phyloP scores from a whole-genome alignment of 2,888 invertebrate genomes.

The Onthophagus sagittarius region DNA sequence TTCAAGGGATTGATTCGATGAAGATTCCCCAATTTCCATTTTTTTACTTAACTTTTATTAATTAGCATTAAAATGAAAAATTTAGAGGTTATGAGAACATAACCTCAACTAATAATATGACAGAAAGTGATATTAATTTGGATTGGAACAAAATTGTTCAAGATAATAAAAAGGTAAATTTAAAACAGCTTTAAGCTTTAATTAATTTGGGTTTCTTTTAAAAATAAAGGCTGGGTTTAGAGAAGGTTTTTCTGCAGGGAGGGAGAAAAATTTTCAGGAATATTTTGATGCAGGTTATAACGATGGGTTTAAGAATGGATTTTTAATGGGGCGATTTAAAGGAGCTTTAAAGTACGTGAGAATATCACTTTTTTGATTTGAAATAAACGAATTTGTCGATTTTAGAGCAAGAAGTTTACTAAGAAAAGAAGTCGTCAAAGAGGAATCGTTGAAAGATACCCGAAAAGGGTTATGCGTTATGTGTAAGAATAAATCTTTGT shows the following conservation, averaged over 20 bases:
- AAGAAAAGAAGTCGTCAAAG: neutral
- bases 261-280: slow-evolving; percentile 60
- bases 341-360: slow-evolving; percentile 38
- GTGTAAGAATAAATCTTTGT: slow-evolving; percentile 31
- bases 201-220: neutral
- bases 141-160: slow-evolving; percentile 28
- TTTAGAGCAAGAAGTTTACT: slow-evolving; percentile 5
- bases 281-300: slow-evolving; percentile 68
- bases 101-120: neutral
- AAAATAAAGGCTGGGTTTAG: slow-evolving; percentile 58
- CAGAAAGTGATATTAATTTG: slow-evolving; percentile 12
- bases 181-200: slow-evolving; percentile 10
- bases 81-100: neutral
- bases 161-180: slow-evolving; percentile 25
- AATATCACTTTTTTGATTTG: neutral
- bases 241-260: slow-evolving; percentile 66
- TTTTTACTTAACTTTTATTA: neutral
- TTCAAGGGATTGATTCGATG: slow-evolving; percentile 32
- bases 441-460: slow-evolving; percentile 23
- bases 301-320: slow-evolving; percentile 61
- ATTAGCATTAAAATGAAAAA: neutral
- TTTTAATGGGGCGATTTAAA: slow-evolving; percentile 54
- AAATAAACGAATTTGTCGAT: neutral
- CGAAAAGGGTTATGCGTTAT: slow-evolving; percentile 31
- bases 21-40: slow-evolving; percentile 21